These are phyloP conservation scores for Limnephilus marmoratus DNA, from an alignment of 2,888 invertebrate genomes.

Conservation along the genomic window DNA sequence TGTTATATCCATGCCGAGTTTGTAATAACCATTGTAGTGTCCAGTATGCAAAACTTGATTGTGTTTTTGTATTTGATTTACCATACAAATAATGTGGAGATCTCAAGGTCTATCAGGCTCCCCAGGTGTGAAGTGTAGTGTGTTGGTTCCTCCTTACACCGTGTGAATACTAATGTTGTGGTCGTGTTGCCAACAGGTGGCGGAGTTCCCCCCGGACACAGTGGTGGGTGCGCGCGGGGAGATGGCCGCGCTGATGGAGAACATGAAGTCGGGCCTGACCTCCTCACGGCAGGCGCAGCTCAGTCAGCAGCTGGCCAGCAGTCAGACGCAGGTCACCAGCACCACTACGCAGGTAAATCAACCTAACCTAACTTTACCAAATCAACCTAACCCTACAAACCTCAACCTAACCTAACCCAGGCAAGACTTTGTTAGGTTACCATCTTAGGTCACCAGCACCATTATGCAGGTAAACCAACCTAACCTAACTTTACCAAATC, in stretches of 20 bases:
- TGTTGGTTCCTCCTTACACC: neutral
- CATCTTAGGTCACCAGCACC: too few species aligned
- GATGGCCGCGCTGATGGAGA: conserved; percentile 84
- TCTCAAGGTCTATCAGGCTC: neutral
- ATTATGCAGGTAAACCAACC: too few species aligned
- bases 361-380: neutral
- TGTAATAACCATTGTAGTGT: too few species aligned
- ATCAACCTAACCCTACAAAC: too few species aligned
- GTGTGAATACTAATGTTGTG: neutral
- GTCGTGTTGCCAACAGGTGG: conserved; percentile 68
- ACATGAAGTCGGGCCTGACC: conserved; percentile 76
- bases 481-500: too few species aligned
- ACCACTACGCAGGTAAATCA: conserved; percentile 77
- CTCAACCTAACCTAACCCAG: too few species aligned
- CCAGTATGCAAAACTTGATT: neutral
- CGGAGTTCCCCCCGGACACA: conserved; percentile 79
- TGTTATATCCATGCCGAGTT: too few species aligned
- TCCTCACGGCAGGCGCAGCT: conserved; percentile 68
- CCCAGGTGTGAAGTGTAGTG: neutral
- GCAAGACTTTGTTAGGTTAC: too few species aligned
- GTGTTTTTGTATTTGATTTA: neutral
- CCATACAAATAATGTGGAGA: neutral
- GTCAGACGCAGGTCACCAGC: conserved; percentile 76
- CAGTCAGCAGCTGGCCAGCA: conserved; percentile 61
- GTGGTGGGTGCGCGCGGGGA: conserved; percentile 69